A percentile compares a stretch with the other conserved stretches of the same genome.
Evolutionary conservation across 2,888 invertebrate species (phyloP).

Genomic region (Volucella bombylans): DNA sequence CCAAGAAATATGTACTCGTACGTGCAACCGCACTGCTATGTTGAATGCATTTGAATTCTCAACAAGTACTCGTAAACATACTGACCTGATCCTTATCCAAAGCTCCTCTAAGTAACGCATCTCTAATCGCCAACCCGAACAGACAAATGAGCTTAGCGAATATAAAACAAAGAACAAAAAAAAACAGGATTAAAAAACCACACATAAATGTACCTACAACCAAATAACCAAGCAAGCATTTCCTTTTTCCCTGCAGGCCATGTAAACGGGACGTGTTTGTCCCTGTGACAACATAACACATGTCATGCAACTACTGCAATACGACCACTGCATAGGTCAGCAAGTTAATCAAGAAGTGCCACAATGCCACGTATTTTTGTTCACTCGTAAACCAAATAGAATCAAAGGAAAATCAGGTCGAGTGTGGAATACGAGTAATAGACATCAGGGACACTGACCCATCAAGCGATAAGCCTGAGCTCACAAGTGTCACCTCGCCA

Average conservation of each 20-base stretch:
- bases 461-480: not conserved
- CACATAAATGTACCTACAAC: conserved; percentile 20
- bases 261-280: conserved; percentile 33
- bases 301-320: conserved; percentile 61
- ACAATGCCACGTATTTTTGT: not conserved
- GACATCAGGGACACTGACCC: not conserved
- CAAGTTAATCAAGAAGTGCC: conserved; percentile 56
- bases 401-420: conserved; percentile 32
- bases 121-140: conserved; percentile 10
- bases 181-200: conserved; percentile 47
- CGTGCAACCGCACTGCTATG: too few relatives aligned
- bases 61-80: conserved; percentile 4
- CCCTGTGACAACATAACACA: conserved; percentile 42
- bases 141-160: conserved; percentile 36
- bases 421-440: not conserved
- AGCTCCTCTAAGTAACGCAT: conserved; percentile 24
- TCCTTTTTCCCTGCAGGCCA: conserved; percentile 14
- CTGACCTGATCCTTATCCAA: conserved; percentile 48
- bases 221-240: conserved; percentile 23
- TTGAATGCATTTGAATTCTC: too few relatives aligned
- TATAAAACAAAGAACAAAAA: conserved; percentile 22
- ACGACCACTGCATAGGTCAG: conserved; percentile 32
- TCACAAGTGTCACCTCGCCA: conserved; percentile 16
- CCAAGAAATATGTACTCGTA: too few relatives aligned
- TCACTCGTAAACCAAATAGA: conserved; percentile 4